Base-by-base conservation (phyloP, 2,797 vertebrate species). In the Melanogrammus aeglefinus region DNA sequence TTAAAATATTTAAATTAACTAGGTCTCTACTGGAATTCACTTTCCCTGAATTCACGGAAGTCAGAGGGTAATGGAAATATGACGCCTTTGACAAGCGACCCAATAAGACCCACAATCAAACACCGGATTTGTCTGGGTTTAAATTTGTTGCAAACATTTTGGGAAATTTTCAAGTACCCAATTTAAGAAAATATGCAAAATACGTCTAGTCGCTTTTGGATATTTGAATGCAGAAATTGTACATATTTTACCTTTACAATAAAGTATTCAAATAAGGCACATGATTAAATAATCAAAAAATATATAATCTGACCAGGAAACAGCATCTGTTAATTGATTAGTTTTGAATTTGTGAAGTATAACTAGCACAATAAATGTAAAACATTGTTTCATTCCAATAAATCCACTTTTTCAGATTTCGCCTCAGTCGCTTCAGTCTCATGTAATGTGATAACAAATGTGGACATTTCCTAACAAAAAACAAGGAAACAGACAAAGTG, bases 401-500 rank as follows among this genome's bases (percentile, higher is more conserved):
- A 27, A 69, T 27, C 6, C 21, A 63, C 63, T 69, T 27, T 69
- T 69, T 74, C 18, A 66, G n/a, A 74, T 78, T 6, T 33, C 80
- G 75, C 24, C n/a, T 24, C 4, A n/a, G n/a, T 9, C 29, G 76
- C 73, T 84, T 79, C 29, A 74, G 72, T 69, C 41, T 36, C 2
- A 35, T 36, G 16, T 82, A 47, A 84, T 87, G 87, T 85, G 57
- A 84, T 85, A 77, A 85, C 73, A 83, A 77, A 82, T 75, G 82
- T 77, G 86, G 81, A 82, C 80, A 76, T 78, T 76, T 82, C 79
- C 83, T 82, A 80, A 82, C 79, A 85, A 88, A 89, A 83, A 69
- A 77, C 76, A 78, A 75, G 31, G 36, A 6, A 86, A 81, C 66
- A 76, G 51, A 75, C 75, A 78, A 81, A 77, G 76, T 39, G 75